Evolutionary conservation across 2,888 invertebrate species (phyloP).

Genomic region (Busseola fusca): DNA sequence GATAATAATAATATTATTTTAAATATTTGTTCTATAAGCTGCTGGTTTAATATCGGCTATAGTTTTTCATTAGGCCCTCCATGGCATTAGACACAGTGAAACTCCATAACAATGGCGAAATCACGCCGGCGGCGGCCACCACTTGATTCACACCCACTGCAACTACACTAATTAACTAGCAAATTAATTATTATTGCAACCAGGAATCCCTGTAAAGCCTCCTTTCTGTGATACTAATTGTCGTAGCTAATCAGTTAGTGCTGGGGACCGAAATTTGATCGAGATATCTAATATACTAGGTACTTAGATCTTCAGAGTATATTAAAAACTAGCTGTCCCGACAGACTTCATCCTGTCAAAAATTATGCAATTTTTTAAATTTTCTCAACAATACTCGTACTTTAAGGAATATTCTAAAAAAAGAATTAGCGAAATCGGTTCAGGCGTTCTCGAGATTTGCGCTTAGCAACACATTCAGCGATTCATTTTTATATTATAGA

Average conservation of each 20-base stretch:
- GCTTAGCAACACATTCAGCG: no score
- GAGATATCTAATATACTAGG: background rate
- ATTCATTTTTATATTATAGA: background rate
- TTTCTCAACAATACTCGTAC: no score
- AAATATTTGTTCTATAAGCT: background rate
- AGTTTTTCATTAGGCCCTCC: background rate
- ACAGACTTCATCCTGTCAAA: no score
- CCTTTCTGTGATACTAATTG: conserved; percentile 60
- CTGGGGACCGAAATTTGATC: background rate
- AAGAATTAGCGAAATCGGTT: no score
- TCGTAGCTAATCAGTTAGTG: conserved; percentile 46
- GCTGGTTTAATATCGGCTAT: background rate
- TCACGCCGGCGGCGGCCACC: conserved; percentile 46
- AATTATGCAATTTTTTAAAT: no score
- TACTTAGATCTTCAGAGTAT: background rate
- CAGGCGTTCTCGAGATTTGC: no score
- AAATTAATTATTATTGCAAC: conserved; percentile 85
- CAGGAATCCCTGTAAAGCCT: conserved; percentile 69
- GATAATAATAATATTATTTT: no score
- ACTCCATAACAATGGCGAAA: conserved; percentile 59
- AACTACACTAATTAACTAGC: conserved; percentile 81
- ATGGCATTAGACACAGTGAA: conserved; percentile 41
- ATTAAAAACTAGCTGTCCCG: no score
- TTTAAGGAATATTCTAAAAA: no score
- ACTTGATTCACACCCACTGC: conserved; percentile 76